Evolutionary conservation across 2,797 vertebrate genomes (phyloP), one percentile per base, ranked within the genome.

Genomic region (Phoebastria nigripes): DNA sequence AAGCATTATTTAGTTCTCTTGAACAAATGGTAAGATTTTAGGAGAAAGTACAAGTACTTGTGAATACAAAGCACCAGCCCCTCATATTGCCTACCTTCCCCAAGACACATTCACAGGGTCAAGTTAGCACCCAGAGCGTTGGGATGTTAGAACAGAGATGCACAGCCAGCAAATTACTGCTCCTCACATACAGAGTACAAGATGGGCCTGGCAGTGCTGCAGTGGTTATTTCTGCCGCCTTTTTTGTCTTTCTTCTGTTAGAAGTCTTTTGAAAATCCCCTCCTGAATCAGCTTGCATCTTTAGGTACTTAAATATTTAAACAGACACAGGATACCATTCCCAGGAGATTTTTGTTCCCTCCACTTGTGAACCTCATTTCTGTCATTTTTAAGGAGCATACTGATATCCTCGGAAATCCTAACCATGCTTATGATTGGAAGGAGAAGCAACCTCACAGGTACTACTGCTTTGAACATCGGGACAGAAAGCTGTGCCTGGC

Each of bases 251-350:
- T 74, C 16, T 29, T 6, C 41, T 56, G 1, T 47, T 46, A 65
- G 16, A 73, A 66, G 2, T 7, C 14, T 58, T 72, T 55, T 55
- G n/a, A 82, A 95, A 79, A 92, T 13, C 37, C 15, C 49, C 6
- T 93, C 37, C 29, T 71, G 72, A 71, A 52, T 90, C 77, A 82
- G 21, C 42, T 54, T 70, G 42, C 63, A 61, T 63, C 59, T 90
- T 92, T 78, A 82, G 47, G 39, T 79, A 56, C 17, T 55, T 72
- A 70, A 94, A 87, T 94, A 87, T 94, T 90, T 87, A 90, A 94
- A 55, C 35, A 90, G 66, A 25, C 37, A 33, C 26, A 44, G 54
- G 49, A 24, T 87, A 28, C 5, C 0, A 0, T 54, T 77, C 85
- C 84, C 82, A 29, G 44, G 20, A 37, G 49, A 41, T 42, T 63